Evolutionary conservation across 2,797 vertebrate species (phyloP).

Genomic region (Alcedo atthis): DNA sequence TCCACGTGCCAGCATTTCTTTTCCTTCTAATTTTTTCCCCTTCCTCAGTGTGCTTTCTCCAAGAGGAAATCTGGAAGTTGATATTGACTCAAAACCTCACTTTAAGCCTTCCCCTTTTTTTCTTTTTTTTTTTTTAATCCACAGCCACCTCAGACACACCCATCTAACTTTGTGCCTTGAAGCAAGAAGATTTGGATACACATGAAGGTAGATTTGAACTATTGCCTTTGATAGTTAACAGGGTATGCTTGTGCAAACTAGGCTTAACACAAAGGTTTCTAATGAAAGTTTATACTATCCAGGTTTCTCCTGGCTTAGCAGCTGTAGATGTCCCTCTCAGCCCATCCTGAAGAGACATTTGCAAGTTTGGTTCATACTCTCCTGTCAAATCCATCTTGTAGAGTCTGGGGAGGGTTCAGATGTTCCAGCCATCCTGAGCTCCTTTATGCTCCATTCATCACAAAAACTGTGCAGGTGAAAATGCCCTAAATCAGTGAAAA

Average conservation of each 20-base stretch:
- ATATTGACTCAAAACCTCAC: background rate
- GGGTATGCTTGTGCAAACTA: background rate
- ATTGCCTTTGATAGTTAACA: constrained; percentile 7
- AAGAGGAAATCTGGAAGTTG: background rate
- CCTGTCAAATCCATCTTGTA: background rate
- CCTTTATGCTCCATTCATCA: background rate
- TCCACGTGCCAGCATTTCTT: background rate
- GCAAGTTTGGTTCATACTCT: background rate
- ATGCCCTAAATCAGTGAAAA: background rate
- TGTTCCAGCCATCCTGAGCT: background rate
- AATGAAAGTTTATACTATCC: background rate
- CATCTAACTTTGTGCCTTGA: background rate
- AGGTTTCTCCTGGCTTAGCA: background rate
- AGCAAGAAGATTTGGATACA: constrained; percentile 18
- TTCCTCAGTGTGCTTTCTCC: background rate
- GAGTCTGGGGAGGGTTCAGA: background rate
- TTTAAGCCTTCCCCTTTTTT: background rate
- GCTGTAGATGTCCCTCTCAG: background rate
- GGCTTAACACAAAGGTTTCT: background rate
- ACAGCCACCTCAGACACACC: background rate
- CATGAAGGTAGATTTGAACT: constrained; percentile 20
- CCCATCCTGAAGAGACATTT: background rate
- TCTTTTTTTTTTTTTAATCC: background rate
- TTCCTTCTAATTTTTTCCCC: background rate
- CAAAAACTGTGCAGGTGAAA: background rate